These are phyloP conservation scores for Agrochola lota DNA, from an alignment of 2,888 invertebrate species.

Conservation along the genomic window DNA sequence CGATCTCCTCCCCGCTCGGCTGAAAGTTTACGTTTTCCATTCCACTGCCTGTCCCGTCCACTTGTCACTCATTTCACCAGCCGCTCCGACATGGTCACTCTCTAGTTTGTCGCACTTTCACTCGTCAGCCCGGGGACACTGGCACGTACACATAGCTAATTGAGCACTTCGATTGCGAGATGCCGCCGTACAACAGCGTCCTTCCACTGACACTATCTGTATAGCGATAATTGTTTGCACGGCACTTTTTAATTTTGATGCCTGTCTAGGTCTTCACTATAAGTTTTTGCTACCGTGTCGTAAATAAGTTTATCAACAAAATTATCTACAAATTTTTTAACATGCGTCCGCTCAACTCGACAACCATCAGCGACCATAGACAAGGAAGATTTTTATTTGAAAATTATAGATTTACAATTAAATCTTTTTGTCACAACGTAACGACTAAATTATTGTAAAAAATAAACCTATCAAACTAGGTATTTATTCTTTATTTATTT, in stretches of 20 bases:
- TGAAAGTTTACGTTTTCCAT: slow-evolving; percentile 87
- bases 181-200: slow-evolving; percentile 74
- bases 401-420: slow-evolving; percentile 42
- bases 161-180: slow-evolving; percentile 77
- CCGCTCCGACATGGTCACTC: slow-evolving; percentile 77
- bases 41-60: slow-evolving; percentile 64
- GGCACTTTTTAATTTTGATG: slow-evolving; percentile 10
- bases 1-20: slow-evolving; percentile 86
- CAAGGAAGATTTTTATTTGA: slow-evolving; percentile 60
- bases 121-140: slow-evolving; percentile 77
- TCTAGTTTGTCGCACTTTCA: slow-evolving; percentile 80
- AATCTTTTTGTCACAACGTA: background rate
- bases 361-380: slow-evolving; percentile 75
- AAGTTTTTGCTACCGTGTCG: slow-evolving; percentile 29
- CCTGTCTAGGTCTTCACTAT: slow-evolving; percentile 1
- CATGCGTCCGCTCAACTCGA: slow-evolving; percentile 77
- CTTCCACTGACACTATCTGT: slow-evolving; percentile 56
- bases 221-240: slow-evolving; percentile 23
- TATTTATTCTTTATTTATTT: background rate
- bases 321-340: slow-evolving; percentile 71
- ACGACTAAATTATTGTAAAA: background rate
- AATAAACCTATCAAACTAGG: background rate
- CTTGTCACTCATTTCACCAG: slow-evolving; percentile 71
- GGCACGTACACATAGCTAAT: slow-evolving; percentile 86
- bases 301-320: slow-evolving; percentile 71